These are phyloP conservation scores for Xiphophorus maculatus DNA, from an alignment of 2,113 vertebrate species.

Conservation along the genomic window DNA sequence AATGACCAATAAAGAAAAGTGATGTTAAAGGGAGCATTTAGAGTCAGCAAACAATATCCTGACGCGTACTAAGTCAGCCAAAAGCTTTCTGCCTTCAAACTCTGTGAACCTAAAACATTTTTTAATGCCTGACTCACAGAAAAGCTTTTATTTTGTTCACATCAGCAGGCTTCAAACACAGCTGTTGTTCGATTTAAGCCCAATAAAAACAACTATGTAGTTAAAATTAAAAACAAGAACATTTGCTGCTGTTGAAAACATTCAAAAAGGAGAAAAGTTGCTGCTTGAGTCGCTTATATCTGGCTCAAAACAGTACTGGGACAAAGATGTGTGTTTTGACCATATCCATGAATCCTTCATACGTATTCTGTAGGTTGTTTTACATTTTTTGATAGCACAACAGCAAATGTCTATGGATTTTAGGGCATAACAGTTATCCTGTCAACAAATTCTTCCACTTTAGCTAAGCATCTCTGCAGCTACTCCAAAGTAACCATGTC, in stretches of 20 bases:
- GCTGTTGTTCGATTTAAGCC: not conserved
- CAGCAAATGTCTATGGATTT: not conserved
- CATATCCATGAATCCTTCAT: conserved; percentile 23
- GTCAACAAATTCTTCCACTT: too few relatives aligned
- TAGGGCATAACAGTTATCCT: too few relatives aligned
- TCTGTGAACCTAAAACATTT: conserved; percentile 44
- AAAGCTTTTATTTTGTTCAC: not conserved
- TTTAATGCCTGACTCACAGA: conserved; percentile 4
- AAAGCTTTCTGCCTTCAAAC: conserved; percentile 70
- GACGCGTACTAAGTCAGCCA: conserved; percentile 71
- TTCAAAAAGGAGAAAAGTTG: conserved; percentile 17
- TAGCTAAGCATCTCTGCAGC: too few relatives aligned
- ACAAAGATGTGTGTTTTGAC: conserved; percentile 45
- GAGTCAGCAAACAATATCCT: conserved; percentile 25
- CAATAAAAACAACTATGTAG: not conserved
- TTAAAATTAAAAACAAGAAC: too few relatives aligned
- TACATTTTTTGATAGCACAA: too few relatives aligned
- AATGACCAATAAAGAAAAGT: conserved; percentile 1
- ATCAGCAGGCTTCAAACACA: not conserved
- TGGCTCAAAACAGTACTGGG: conserved; percentile 3
- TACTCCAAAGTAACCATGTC: too few relatives aligned
- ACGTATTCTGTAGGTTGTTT: too few relatives aligned
- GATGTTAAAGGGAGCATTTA: conserved; percentile 9
- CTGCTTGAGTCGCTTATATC: conserved; percentile 2
- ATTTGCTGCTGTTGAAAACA: conserved; percentile 13